phyloP scores from a whole-genome alignment of 2,797 vertebrate species.

The Muraenolepis orangiensis region DNA sequence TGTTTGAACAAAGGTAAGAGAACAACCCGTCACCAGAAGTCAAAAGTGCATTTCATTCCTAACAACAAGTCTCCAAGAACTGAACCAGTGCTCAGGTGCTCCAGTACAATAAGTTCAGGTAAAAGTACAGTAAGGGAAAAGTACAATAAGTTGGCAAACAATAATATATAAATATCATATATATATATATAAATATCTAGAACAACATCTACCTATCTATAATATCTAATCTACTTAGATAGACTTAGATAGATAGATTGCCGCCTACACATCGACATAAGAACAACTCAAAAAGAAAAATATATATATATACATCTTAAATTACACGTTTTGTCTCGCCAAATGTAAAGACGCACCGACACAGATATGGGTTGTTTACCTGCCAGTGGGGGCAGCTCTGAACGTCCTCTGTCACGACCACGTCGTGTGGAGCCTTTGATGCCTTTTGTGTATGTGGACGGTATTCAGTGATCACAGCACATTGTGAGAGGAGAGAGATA shows the following conservation, averaged over 20 bases:
- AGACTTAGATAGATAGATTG: not conserved
- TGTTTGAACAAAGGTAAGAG: too few relatives aligned
- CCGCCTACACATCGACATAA: not conserved
- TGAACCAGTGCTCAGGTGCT: too few relatives aligned
- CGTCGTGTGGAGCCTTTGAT: not conserved
- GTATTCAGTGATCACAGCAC: not conserved
- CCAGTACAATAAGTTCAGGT: too few relatives aligned
- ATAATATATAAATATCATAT: too few relatives aligned
- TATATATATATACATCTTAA: not conserved
- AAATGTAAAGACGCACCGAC: not conserved
- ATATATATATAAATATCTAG: too few relatives aligned
- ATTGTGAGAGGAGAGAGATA: not conserved
- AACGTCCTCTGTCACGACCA: not conserved
- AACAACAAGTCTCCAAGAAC: too few relatives aligned
- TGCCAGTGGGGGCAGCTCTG: not conserved
- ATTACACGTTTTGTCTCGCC: not conserved
- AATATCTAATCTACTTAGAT: too few relatives aligned
- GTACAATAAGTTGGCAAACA: too few relatives aligned
- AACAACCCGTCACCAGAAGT: too few relatives aligned
- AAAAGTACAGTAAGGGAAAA: too few relatives aligned
- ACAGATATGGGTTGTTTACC: not conserved
- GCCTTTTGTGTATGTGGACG: not conserved
- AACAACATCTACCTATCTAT: too few relatives aligned
- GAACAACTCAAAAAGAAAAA: not conserved
- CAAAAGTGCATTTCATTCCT: too few relatives aligned